These are phyloP conservation scores for Nomada goodeniana DNA, from an alignment of 2,888 invertebrate genomes.

Conservation along the genomic window DNA sequence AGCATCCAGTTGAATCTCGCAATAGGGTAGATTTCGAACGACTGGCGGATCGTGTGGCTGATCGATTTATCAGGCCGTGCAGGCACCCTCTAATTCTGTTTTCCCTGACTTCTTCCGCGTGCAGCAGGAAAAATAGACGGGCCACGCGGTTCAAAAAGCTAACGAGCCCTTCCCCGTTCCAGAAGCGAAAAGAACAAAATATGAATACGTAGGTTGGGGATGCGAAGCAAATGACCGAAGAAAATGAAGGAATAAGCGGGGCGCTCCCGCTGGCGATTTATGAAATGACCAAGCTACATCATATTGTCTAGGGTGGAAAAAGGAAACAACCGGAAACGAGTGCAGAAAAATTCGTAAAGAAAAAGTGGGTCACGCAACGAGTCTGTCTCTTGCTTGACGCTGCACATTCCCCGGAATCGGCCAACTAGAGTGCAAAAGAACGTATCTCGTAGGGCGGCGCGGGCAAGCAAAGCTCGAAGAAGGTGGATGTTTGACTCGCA, in stretches of 20 bases:
- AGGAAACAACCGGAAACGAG: not conserved
- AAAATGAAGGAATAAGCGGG: not conserved
- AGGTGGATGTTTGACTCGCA: conserved; percentile 44
- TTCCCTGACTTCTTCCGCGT: too few species aligned
- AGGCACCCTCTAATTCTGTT: too few species aligned
- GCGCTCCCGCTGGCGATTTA: too few species aligned
- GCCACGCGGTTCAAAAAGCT: too few species aligned
- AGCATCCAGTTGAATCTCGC: conserved; percentile 7
- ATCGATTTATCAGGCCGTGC: not conserved
- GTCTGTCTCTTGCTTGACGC: conserved; percentile 21
- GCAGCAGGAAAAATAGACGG: too few species aligned
- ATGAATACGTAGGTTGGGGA: too few species aligned
- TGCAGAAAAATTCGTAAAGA: not conserved
- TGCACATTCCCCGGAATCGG: conserved; percentile 31
- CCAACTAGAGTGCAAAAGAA: conserved; percentile 33
- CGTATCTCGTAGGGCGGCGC: conserved; percentile 6
- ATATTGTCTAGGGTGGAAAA: too few species aligned
- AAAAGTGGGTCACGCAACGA: conserved; percentile 15
- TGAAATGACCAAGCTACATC: too few species aligned
- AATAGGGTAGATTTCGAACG: not conserved
- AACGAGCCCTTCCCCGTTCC: too few species aligned
- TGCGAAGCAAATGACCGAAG: too few species aligned
- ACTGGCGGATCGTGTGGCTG: conserved; percentile 3
- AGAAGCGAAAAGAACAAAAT: not conserved
- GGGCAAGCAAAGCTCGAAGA: conserved; percentile 23